These are phyloP conservation scores for Podarcis lilfordi DNA, from an alignment of 2,797 vertebrate genomes.

Conservation along the genomic window DNA sequence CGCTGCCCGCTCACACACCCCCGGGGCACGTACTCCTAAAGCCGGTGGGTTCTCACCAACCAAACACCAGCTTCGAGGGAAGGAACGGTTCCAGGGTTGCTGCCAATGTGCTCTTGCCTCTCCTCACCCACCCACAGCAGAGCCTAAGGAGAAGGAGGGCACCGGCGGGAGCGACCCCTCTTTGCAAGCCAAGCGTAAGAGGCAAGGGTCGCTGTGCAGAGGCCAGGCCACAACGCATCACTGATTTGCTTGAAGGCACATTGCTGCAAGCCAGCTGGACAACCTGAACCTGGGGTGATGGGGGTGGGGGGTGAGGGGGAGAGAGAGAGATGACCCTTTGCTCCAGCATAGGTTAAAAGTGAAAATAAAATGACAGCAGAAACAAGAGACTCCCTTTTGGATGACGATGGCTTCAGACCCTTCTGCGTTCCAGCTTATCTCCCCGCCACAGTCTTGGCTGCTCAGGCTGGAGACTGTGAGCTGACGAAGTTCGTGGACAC, in stretches of 20 bases:
- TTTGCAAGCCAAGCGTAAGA: slow-evolving; percentile 36
- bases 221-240: slow-evolving; percentile 46
- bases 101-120: slow-evolving; percentile 4
- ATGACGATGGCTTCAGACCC: neutral
- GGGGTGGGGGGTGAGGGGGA: neutral
- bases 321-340: neutral
- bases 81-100: neutral
- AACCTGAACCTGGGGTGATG: slow-evolving; percentile 30
- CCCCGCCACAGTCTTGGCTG: slow-evolving; percentile 2
- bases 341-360: neutral
- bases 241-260: slow-evolving; percentile 68
- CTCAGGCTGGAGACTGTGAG: slow-evolving; percentile 48
- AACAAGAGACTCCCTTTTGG: neutral
- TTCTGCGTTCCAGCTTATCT: slow-evolving; percentile 13
- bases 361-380: neutral
- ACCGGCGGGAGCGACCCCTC: neutral
- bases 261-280: slow-evolving; percentile 67
- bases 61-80: neutral
- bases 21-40: too few relatives aligned
- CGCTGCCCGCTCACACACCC: too few relatives aligned
- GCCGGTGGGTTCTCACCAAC: neutral
- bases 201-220: neutral
- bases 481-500: slow-evolving; percentile 40
- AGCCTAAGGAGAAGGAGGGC: slow-evolving; percentile 1
- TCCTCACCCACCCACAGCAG: neutral